Base-by-base conservation (phyloP, 2,797 vertebrate species). In the Amblyopsis hoosieri region DNA sequence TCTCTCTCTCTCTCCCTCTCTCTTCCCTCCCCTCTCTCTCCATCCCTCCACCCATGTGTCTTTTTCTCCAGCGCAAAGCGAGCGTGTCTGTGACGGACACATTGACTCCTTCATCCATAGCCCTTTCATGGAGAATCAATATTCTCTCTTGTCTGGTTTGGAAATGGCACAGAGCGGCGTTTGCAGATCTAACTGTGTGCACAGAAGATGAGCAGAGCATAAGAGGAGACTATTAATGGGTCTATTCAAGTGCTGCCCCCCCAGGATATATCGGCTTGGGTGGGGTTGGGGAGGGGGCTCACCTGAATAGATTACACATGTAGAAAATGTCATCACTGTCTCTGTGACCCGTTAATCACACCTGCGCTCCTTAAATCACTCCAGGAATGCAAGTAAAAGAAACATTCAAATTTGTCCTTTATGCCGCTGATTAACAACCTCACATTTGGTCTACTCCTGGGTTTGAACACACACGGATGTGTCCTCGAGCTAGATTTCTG, bases 81-180 rank as follows among this genome's bases (percentile, higher is more conserved):
- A 76, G 58, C 66, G 29, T 68, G 49, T 62, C 50, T 59, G 63
- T 15, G 46, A 54, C 37, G 53, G 46, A 62, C 54, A 14, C 57
- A 17, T 11, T 45, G 64, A 69, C 68, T 54, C 57, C 64, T 71
- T 85, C 73, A 68, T 59, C 73, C 45, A 61, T 51, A 31, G 63
- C 71, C 70, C 72, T 72, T 74, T 72, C 69, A 73, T 68, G 69
- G 45, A 60, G 2, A 76, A 85, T 85, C 80, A 60, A 80, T 85
- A 69, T 58, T 42, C 62, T 66, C 52, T 69, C 68, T 54, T 64
- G 56, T 67, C 45, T 50, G 49, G 61, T 68, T 70, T 71, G 54
- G 62, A 56, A 54, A 54, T 57, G 48, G 63, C 2, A 4, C 49
- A 53, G 37, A 57, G 61, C 48, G 48, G n/a, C 2, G 29, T 48